Base-by-base conservation (phyloP, 2,888 invertebrate species). In the Sarcophaga subvicina region DNA sequence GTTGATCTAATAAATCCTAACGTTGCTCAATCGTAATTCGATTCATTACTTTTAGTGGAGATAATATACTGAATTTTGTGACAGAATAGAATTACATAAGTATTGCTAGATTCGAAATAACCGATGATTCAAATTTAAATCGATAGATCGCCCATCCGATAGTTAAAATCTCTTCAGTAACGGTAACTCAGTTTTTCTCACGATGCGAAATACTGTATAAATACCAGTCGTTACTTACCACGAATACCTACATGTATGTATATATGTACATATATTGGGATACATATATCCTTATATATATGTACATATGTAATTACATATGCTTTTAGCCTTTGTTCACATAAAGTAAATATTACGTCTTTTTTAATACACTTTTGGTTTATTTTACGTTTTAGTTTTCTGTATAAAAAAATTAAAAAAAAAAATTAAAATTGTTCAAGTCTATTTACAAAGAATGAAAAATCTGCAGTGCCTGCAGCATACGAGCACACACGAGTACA, bases 381-480 rank as follows among this genome's bases (percentile, higher is more conserved):
- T 54, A 14, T 54, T 54, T 54, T 54, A 17, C 2, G 54, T 17
- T 54, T 14, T 17, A 4, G 12, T 54, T 54, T 54, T 14, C 54
- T 54, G 54, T 14, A 54, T 2, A 54, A 54, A 0, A 4, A 54
- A 54, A 54, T 4, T 14, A 2, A 49, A 49, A 12, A 49, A 11
- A 49, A 49, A 49, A 37, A 37, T 37, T 0, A 10, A 37, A 37
- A 37, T 37, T 10, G 10, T 49, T 45, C 54, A 47, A 83, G 37
- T 72, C n/a, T 69, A 63, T 83, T 79, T 73, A 67, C 59, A 37
- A 45, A 75, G 10, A 69, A 79, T 71, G 69, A 79, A 75, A 80
- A 82, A 79, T 79, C 85, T 79, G 81, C 81, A 85, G 82, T 82
- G 85, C 85, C 85, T 82, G 79, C 79, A 79, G 85, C 81, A 60